Percentiles rank a stretch among this genome's conserved stretches.
phyloP scores from a whole-genome alignment of 2,888 invertebrate genomes.

The Slavum lentiscoides region DNA sequence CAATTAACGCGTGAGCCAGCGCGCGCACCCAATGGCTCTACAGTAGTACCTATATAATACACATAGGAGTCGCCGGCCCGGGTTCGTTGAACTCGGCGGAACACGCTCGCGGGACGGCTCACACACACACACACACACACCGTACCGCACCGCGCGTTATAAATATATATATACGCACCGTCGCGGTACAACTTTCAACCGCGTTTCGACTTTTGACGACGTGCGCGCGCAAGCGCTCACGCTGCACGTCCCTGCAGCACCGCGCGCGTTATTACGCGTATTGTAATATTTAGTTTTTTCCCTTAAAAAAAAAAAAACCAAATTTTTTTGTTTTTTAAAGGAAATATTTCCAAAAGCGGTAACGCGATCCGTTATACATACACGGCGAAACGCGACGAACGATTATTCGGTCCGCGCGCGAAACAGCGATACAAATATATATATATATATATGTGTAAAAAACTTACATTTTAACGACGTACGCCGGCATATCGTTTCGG shows the following conservation, averaged over 20 bases:
- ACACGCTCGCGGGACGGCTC: slow-evolving; percentile 36
- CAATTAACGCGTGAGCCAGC: slow-evolving; percentile 33
- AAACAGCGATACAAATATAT: neutral
- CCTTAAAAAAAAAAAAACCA: too few relatives aligned
- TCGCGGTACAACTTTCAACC: slow-evolving; percentile 36
- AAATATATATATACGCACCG: slow-evolving; percentile 27
- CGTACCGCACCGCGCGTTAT: slow-evolving; percentile 4
- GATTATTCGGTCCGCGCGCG: neutral
- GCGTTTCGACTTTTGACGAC: slow-evolving; percentile 29
- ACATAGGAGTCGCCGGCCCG: neutral
- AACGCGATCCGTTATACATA: too few relatives aligned
- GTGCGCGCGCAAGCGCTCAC: neutral
- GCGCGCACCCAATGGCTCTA: slow-evolving; percentile 36
- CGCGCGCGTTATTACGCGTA: neutral
- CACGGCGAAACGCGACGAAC: neutral
- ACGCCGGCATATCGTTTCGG: slow-evolving; percentile 39
- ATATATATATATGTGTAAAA: too few relatives aligned
- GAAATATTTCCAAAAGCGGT: neutral
- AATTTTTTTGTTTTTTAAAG: too few relatives aligned
- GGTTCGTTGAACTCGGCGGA: slow-evolving; percentile 46
- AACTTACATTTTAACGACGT: slow-evolving; percentile 50
- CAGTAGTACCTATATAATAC: neutral
- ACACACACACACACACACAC: neutral
- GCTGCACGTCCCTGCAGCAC: neutral
- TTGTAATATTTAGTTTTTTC: too few relatives aligned